Evolutionary conservation across 2,797 vertebrate genomes (phyloP).

Genomic region (Ispidina picta): DNA sequence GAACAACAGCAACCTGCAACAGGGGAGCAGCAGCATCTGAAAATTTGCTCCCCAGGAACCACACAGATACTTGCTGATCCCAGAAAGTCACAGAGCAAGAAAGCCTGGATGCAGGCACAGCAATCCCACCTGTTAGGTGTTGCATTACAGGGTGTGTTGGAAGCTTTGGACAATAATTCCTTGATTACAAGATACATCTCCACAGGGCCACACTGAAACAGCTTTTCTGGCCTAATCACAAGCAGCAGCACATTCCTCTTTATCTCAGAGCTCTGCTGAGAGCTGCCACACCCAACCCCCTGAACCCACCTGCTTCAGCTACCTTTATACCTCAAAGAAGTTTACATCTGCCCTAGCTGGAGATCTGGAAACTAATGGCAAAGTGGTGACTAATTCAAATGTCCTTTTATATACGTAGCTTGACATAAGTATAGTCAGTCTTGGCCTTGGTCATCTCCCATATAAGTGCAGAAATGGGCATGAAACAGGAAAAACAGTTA

Average conservation of each 20-base stretch:
- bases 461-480: neutral
- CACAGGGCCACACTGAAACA: neutral
- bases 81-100: neutral
- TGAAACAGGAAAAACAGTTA: neutral
- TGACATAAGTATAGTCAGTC: neutral
- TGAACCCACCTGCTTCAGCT: neutral
- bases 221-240: neutral
- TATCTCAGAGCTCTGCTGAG: neutral
- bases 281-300: neutral
- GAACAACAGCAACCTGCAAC: neutral
- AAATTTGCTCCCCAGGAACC: neutral
- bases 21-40: neutral
- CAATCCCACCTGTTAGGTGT: neutral
- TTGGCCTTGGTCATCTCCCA: neutral
- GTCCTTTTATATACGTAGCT: neutral
- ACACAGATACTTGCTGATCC: neutral
- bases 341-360: neutral
- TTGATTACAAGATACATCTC: neutral
- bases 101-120: neutral
- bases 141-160: neutral
- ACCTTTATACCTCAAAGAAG: neutral
- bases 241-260: neutral
- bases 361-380: neutral
- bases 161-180: neutral
- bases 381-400: neutral